Conservation (phyloP, 2,888 invertebrate species). For the Isoperla grammatica region DNA sequence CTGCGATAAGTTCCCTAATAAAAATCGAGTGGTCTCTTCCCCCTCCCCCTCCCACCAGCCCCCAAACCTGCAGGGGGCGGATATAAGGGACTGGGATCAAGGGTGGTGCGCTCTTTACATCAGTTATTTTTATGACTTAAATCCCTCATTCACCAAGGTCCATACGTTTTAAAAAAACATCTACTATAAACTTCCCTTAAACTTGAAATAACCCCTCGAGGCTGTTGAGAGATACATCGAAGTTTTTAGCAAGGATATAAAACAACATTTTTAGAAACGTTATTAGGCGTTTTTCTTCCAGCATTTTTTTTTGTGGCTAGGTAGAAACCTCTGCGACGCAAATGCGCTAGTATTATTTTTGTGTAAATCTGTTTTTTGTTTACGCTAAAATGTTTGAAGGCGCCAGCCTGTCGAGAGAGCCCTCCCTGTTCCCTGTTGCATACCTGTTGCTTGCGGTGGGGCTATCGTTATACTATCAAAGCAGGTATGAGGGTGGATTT, state of each 20-base stretch:
- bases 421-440: too few species aligned
- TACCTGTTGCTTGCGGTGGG: too few species aligned
- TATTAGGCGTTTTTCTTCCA: background rate
- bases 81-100: conserved; percentile 14
- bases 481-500: too few species aligned
- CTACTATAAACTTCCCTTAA: background rate
- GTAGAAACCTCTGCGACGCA: too few species aligned
- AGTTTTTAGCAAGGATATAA: conserved; percentile 6
- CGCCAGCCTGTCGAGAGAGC: too few species aligned
- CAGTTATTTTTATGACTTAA: conserved; percentile 26
- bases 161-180: background rate
- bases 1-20: background rate
- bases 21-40: background rate
- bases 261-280: background rate
- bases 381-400: too few species aligned
- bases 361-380: too few species aligned
- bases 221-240: background rate
- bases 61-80: conserved; percentile 22
- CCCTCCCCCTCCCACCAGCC: conserved; percentile 14
- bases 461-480: too few species aligned
- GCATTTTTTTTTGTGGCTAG: background rate
- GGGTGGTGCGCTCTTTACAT: conserved; percentile 10
- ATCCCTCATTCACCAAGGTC: conserved; percentile 9
- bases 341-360: too few species aligned
- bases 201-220: background rate